Evolutionary conservation across 1,140 invertebrate genomes (phyloP).

Genomic region (Drosophila albomicans): DNA sequence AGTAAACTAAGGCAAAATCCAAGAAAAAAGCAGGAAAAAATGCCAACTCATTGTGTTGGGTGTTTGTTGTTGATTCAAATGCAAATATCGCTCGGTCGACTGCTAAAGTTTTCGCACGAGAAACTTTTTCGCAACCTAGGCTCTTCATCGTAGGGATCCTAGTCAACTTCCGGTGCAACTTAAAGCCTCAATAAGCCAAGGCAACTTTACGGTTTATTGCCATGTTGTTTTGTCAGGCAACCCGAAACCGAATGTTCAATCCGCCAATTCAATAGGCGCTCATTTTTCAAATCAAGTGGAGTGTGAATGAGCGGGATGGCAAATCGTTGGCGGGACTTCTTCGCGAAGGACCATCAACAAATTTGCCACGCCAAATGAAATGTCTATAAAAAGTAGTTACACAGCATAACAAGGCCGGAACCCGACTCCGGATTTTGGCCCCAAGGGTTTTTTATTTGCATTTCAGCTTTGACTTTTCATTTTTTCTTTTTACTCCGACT

Average conservation of each 20-base stretch:
- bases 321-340: background rate
- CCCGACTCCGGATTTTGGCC: background rate
- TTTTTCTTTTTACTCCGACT: conserved; percentile 3
- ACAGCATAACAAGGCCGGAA: conserved; percentile 44
- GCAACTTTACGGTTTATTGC: conserved; percentile 81
- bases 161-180: conserved; percentile 58
- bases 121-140: conserved; percentile 70
- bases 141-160: conserved; percentile 26
- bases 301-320: conserved; percentile 70
- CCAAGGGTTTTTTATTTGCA: conserved; percentile 47
- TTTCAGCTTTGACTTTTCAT: conserved; percentile 34
- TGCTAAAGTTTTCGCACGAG: conserved; percentile 74
- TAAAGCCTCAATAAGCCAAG: conserved; percentile 73
- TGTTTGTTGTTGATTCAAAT: conserved; percentile 72
- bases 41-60: conserved; percentile 65
- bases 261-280: conserved; percentile 71
- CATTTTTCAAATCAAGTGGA: conserved; percentile 83
- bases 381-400: conserved; percentile 68
- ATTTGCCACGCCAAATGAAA: conserved; percentile 75
- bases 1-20: conserved; percentile 2
- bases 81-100: conserved; percentile 60
- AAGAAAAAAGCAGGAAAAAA: conserved; percentile 43
- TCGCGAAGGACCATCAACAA: conserved; percentile 66
- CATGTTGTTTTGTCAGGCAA: conserved; percentile 51
- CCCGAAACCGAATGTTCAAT: conserved; percentile 37